Base-by-base conservation (phyloP, 2,113 vertebrate genomes). In the Salminus brasiliensis region DNA sequence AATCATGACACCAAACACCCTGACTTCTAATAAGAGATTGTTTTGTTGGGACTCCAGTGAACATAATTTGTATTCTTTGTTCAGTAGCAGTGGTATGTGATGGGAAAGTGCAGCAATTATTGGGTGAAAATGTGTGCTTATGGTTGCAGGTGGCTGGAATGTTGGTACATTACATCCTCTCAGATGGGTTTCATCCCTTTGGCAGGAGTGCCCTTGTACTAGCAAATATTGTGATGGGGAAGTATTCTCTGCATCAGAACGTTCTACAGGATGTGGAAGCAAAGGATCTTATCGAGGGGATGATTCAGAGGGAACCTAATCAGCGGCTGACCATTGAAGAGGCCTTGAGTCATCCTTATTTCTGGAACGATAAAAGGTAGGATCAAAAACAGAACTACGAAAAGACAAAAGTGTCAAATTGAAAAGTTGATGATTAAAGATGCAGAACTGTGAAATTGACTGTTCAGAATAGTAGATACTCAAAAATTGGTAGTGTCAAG, bases 81-180 rank as follows among this genome's bases (percentile, higher is more conserved):
- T n/a, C n/a, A n/a, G 34, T 36, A 4, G 34, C 34, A 36, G 34
- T 36, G 2, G 16, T 47, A 15, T 47, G 45, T 4, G 15, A 16
- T 2, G 5, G 1, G 41, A 2, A 43, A 9, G 41, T 1, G 15
- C 13, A 15, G 0, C 1, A 18, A 18, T 27, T 23, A 63, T n/a
- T n/a, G n/a, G 1, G 29, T 36, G 6, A 10, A 0, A 29, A 15
- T 43, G 62, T 25, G 5, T 41, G 23, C 1, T 11, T 25, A 29
- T 62, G 18, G 45, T 69, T 75, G 0, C 32, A 81, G 79, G 79
- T 76, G 25, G 73, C 79, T 71, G 73, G 73, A n/a, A 81, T 81
- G 80, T 29, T 81, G 36, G 29, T 66, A 9, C 62, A 77, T 25
- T 81, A 81, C 68, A 81, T 81, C 18, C 57, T 81, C 11, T 77